Evolutionary conservation across 2,113 vertebrate genomes (phyloP).

Genomic region (Ondatra zibethicus): DNA sequence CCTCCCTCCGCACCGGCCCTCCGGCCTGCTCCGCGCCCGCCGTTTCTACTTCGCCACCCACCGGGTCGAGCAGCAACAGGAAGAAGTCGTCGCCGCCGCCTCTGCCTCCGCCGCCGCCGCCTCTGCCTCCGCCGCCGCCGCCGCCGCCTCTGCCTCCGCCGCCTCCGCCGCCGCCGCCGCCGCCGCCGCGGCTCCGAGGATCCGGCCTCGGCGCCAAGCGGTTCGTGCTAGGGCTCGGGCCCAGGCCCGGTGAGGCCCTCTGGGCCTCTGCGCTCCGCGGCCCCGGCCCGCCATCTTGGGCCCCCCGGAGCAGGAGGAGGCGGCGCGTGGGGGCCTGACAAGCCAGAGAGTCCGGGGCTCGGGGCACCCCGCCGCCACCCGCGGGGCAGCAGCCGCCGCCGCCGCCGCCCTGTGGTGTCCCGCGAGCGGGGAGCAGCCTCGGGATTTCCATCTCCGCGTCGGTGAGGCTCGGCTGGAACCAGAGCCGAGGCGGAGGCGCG

Average conservation of each 20-base stretch:
- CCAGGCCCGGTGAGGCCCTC: slow-evolving; percentile 30
- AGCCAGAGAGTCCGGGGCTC: slow-evolving; percentile 88
- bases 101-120: no score
- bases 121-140: no score
- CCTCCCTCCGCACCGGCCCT: slow-evolving; percentile 65
- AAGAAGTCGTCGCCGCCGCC: slow-evolving; percentile 83
- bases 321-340: slow-evolving; percentile 66
- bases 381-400: not conserved
- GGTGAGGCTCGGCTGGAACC: slow-evolving; percentile 55
- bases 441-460: slow-evolving; percentile 72
- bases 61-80: slow-evolving; percentile 88
- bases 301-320: slow-evolving; percentile 78
- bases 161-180: slow-evolving; percentile 63
- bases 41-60: slow-evolving; percentile 79
- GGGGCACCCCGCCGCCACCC: slow-evolving; percentile 62
- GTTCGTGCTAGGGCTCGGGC: slow-evolving; percentile 72
- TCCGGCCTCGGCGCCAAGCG: slow-evolving; percentile 59
- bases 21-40: slow-evolving; percentile 49
- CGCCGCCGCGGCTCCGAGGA: slow-evolving; percentile 50
- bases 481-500: slow-evolving; percentile 63
- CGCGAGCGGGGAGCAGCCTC: slow-evolving; percentile 60
- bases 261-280: slow-evolving; percentile 71
- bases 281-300: slow-evolving; percentile 82
- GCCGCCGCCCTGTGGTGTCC: slow-evolving; percentile 43
- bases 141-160: slow-evolving; percentile 67